Percentiles rank a stretch among this genome's conserved stretches.
Conservation (phyloP, 2,797 vertebrate genomes). For the Cichlasoma orientale region DNA sequence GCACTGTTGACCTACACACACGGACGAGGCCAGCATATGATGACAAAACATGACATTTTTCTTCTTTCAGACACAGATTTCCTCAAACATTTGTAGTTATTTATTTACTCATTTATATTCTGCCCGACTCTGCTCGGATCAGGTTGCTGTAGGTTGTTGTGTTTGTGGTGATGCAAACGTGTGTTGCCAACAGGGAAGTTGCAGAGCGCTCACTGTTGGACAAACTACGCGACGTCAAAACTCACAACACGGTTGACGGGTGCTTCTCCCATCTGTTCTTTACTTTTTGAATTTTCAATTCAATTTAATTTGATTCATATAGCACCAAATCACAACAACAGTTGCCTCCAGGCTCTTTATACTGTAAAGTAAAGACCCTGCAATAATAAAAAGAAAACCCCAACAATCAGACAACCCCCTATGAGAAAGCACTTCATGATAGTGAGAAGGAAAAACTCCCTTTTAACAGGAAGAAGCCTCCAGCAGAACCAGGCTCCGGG, state of each 20-base stretch:
- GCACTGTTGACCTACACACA: neutral
- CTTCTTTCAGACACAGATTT: neutral
- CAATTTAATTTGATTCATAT: too few relatives aligned
- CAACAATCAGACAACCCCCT: too few relatives aligned
- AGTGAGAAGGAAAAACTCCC: too few relatives aligned
- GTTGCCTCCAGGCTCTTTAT: too few relatives aligned
- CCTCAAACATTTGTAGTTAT: neutral
- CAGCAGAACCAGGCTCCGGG: too few relatives aligned
- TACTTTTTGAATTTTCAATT: neutral
- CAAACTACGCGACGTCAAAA: neutral
- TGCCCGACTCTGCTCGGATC: neutral
- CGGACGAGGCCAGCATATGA: neutral
- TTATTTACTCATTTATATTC: neutral
- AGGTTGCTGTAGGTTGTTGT: neutral
- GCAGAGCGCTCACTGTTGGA: neutral
- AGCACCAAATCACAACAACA: too few relatives aligned
- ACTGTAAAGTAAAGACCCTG: too few relatives aligned
- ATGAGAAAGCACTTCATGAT: too few relatives aligned
- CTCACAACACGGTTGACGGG: neutral
- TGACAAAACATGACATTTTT: neutral
- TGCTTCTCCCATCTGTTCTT: neutral
- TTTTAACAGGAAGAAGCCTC: too few relatives aligned
- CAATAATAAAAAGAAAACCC: too few relatives aligned
- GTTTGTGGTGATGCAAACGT: neutral
- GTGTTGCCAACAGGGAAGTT: neutral